Conservation (phyloP, 2,113 vertebrate species). For the Carassius carassius region DNA sequence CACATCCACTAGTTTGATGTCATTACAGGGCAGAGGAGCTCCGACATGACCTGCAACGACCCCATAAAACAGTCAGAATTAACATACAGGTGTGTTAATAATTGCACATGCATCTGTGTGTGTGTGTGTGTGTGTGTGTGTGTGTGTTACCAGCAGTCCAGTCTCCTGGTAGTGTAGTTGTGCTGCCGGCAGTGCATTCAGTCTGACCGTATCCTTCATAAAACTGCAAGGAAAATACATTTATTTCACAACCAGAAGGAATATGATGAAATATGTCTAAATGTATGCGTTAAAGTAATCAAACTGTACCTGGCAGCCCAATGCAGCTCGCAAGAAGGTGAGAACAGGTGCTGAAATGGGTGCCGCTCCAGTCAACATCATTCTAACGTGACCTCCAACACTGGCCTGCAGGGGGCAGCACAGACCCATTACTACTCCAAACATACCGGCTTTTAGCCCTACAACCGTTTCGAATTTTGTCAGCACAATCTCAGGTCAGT, state of each 20-base stretch:
- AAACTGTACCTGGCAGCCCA: slow-evolving; percentile 90
- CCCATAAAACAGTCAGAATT: neutral
- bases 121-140: neutral
- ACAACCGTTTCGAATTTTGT: neutral
- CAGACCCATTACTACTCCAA: neutral
- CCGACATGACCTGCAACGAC: slow-evolving; percentile 88
- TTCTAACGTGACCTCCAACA: slow-evolving; percentile 85
- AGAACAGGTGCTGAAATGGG: slow-evolving; percentile 89
- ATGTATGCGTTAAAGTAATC: neutral
- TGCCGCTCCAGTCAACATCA: slow-evolving; percentile 94
- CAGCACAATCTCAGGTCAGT: neutral
- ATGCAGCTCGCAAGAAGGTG: slow-evolving; percentile 88
- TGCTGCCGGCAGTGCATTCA: slow-evolving; percentile 91
- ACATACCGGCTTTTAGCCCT: neutral
- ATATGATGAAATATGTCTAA: no score
- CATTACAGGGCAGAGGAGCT: slow-evolving; percentile 88
- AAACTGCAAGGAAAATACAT: slow-evolving; percentile 75
- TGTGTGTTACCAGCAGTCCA: slow-evolving; percentile 88
- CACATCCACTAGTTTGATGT: slow-evolving; percentile 90
- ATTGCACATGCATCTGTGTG: neutral
- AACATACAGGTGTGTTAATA: neutral
- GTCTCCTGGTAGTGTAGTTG: slow-evolving; percentile 87
- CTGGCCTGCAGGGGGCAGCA: slow-evolving; percentile 78
- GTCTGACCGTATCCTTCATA: slow-evolving; percentile 99
- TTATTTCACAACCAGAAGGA: neutral